phyloP scores from a whole-genome alignment of 2,113 vertebrate species.

The Ia io region DNA sequence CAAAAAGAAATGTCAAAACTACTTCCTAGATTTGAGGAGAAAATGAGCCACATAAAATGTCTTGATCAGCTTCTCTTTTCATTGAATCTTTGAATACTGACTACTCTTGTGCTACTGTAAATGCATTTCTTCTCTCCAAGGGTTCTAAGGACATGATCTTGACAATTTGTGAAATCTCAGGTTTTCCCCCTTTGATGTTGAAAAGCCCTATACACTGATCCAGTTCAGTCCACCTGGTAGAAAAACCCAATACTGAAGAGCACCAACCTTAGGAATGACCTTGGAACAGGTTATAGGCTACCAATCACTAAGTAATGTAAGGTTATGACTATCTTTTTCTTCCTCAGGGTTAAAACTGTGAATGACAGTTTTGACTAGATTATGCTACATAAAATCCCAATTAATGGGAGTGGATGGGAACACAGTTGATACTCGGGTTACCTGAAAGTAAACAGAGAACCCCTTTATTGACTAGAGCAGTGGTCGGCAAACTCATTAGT shows the following conservation, averaged over 20 bases:
- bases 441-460: not conserved
- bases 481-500: no score
- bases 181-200: not conserved
- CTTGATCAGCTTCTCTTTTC: constrained; percentile 36
- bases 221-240: not conserved
- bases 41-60: constrained; percentile 5
- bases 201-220: not conserved
- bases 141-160: not conserved
- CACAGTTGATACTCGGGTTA: not conserved
- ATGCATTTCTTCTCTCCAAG: constrained; percentile 31
- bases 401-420: not conserved
- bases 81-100: constrained; percentile 22
- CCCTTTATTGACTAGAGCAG: not conserved
- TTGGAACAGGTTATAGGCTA: not conserved
- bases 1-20: constrained; percentile 67
- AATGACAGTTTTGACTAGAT: not conserved
- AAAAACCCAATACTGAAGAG: not conserved
- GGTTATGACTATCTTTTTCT: not conserved
- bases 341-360: not conserved
- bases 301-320: not conserved
- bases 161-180: constrained; percentile 32
- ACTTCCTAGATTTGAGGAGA: constrained; percentile 36
- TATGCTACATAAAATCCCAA: not conserved
- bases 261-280: not conserved
- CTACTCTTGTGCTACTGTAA: not conserved